Conservation (phyloP, 2,113 vertebrate species). For the Propithecus coquereli region DNA sequence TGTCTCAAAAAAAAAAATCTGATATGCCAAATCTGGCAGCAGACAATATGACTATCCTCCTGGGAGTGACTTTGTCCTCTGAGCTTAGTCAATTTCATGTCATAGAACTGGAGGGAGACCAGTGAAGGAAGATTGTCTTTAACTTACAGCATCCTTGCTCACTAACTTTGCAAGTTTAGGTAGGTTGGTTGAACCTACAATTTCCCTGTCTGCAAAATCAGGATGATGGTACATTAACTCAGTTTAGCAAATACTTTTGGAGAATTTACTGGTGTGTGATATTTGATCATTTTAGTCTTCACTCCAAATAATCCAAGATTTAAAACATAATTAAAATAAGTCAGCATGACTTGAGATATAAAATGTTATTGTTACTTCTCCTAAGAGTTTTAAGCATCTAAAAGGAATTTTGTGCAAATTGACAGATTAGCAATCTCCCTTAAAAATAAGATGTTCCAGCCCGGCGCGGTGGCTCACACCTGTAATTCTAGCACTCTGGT, state of each 20-base stretch:
- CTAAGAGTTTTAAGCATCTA: background rate
- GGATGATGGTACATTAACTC: background rate
- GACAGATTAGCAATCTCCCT: background rate
- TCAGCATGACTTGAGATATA: background rate
- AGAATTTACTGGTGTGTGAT: background rate
- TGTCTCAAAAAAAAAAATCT: background rate
- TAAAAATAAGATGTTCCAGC: too few relatives aligned
- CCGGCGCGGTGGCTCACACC: too few relatives aligned
- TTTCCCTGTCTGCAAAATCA: conserved; percentile 47
- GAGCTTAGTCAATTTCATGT: background rate
- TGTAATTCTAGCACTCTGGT: too few relatives aligned
- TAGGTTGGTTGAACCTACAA: background rate
- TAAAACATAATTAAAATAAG: conserved; percentile 25
- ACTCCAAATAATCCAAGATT: conserved; percentile 8
- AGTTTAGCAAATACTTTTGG: background rate
- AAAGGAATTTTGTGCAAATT: conserved; percentile 14
- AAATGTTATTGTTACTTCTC: background rate
- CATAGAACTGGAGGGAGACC: background rate
- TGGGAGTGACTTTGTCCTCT: background rate
- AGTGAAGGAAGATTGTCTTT: background rate
- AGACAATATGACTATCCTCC: background rate
- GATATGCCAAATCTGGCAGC: background rate
- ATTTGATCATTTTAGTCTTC: conserved; percentile 8
- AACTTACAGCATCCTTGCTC: background rate
- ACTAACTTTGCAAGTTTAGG: background rate